phyloP scores from a whole-genome alignment of 2,888 invertebrate species.

The Orthosia cruda region DNA sequence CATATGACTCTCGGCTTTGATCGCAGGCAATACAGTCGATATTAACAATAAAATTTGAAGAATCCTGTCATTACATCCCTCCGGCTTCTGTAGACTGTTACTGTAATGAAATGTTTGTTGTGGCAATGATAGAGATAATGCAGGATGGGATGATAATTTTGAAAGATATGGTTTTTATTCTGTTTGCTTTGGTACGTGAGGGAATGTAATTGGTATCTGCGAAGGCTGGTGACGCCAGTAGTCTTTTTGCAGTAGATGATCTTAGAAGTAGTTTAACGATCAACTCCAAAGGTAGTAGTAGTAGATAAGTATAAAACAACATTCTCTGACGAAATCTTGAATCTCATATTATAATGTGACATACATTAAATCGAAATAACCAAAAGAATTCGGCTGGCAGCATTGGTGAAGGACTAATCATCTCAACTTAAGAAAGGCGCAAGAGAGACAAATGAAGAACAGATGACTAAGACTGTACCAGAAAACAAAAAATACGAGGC shows the following conservation, averaged over 20 bases:
- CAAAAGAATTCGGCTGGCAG: background rate
- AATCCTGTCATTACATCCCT: slow-evolving; percentile 61
- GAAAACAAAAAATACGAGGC: background rate
- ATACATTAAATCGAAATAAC: background rate
- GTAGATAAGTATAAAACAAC: background rate
- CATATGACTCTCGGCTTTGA: slow-evolving; percentile 68
- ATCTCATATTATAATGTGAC: background rate
- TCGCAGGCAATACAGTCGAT: slow-evolving; percentile 65
- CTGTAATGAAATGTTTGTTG: slow-evolving; percentile 73
- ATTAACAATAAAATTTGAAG: slow-evolving; percentile 60
- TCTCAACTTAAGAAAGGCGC: background rate
- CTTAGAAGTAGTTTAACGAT: background rate
- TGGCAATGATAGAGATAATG: slow-evolving; percentile 64
- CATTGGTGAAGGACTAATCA: background rate
- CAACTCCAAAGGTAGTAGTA: background rate
- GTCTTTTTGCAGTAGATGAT: background rate
- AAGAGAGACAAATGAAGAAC: background rate
- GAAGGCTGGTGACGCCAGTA: background rate
- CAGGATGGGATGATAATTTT: slow-evolving; percentile 46
- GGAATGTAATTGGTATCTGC: slow-evolving; percentile 27
- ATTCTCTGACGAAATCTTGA: background rate
- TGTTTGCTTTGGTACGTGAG: slow-evolving; percentile 27
- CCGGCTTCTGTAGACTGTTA: slow-evolving; percentile 71
- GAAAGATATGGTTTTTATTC: slow-evolving; percentile 32
- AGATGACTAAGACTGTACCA: background rate